Conservation (phyloP, 1,140 invertebrate species). For the Nasonia vitripennis region DNA sequence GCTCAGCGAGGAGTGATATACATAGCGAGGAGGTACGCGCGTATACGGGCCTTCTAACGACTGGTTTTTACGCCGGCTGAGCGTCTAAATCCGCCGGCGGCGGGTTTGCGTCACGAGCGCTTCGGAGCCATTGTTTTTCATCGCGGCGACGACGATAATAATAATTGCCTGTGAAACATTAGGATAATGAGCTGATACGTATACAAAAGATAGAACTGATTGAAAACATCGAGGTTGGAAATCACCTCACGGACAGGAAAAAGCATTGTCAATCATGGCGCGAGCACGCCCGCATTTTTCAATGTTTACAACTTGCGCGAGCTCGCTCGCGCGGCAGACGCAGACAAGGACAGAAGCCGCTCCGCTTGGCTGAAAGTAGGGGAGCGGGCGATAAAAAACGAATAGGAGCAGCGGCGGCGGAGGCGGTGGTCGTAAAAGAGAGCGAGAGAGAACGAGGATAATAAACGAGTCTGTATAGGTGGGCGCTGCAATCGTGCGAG, state of each 20-base stretch:
- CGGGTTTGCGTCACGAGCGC: too few relatives aligned
- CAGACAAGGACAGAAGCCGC: neutral
- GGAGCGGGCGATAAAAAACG: neutral
- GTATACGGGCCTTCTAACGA: neutral
- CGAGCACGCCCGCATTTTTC: neutral
- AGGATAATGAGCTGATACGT: neutral
- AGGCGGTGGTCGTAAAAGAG: neutral
- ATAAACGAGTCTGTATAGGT: neutral
- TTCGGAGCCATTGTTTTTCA: too few relatives aligned
- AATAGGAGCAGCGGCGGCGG: neutral
- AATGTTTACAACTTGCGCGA: neutral
- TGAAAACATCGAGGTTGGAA: neutral
- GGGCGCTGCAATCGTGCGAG: neutral
- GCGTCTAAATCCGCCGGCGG: neutral
- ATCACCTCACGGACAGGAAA: neutral
- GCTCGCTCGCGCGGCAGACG: neutral
- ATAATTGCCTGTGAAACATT: too few relatives aligned
- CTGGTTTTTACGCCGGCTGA: neutral
- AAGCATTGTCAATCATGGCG: neutral
- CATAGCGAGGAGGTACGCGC: neutral
- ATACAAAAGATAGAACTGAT: neutral
- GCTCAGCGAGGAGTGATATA: neutral
- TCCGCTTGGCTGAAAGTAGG: neutral
- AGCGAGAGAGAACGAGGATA: conserved; percentile 11
- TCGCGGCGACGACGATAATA: too few relatives aligned